Evolutionary conservation across 2,888 invertebrate species (phyloP).

Genomic region (Cryptosula pallasiana): DNA sequence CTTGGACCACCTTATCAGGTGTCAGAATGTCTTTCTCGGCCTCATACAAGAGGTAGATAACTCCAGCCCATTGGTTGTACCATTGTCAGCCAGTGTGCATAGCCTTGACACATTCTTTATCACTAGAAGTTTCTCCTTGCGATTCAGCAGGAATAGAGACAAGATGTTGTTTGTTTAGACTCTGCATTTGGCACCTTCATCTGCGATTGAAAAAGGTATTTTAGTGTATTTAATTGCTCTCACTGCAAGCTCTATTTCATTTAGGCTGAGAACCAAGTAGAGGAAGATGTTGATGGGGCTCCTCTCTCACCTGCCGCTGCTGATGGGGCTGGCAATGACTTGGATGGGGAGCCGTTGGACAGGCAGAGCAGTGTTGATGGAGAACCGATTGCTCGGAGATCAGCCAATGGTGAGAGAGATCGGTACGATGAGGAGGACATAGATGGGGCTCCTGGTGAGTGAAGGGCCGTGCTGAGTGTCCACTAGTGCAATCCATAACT

Average conservation of each 20-base stretch:
- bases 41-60: conserved; percentile 51
- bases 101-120: no score
- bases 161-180: no score
- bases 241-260: no score
- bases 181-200: no score
- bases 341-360: conserved; percentile 41
- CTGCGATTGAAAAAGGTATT: no score
- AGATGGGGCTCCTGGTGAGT: conserved; percentile 47
- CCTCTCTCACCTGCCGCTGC: conserved; percentile 26
- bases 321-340: conserved; percentile 30
- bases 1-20: conserved; percentile 76
- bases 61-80: no score
- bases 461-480: no score
- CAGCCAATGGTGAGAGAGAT: conserved; percentile 26
- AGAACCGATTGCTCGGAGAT: conserved; percentile 27
- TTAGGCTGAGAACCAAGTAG: neutral
- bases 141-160: no score
- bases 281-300: conserved; percentile 27
- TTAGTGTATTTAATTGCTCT: no score
- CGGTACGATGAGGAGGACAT: conserved; percentile 36
- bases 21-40: conserved; percentile 88
- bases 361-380: conserved; percentile 31
- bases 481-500: no score
- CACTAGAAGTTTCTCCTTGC: no score
- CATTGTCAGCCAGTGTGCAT: no score